These are phyloP conservation scores for Macroteleia sp. DNA, from an alignment of 2,888 invertebrate genomes.

Conservation along the genomic window DNA sequence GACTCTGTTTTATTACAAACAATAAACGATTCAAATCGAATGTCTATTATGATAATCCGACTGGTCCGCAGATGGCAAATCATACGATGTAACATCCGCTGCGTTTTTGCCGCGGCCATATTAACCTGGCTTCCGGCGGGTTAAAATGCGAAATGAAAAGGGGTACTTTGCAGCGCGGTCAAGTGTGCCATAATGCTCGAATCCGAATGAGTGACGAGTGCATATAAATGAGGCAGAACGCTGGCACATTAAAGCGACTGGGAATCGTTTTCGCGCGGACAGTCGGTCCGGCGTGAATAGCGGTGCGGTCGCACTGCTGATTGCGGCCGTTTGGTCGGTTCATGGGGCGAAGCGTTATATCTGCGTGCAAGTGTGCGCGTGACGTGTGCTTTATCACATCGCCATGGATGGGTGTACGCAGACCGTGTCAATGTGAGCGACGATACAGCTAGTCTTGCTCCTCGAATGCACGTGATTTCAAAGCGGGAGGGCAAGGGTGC, in stretches of 20 bases:
- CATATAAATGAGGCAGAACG: slow-evolving; percentile 47
- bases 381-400: slow-evolving; percentile 55
- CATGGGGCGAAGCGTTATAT: slow-evolving; percentile 16
- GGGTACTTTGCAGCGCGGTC: slow-evolving; percentile 29
- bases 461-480: slow-evolving; percentile 34
- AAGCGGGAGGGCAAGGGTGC: background rate
- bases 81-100: slow-evolving; percentile 13
- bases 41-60: slow-evolving; percentile 39
- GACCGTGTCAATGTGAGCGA: slow-evolving; percentile 27
- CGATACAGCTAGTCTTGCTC: slow-evolving; percentile 25
- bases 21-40: slow-evolving; percentile 41
- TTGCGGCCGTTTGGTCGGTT: slow-evolving; percentile 32
- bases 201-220: slow-evolving; percentile 41
- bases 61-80: too few species aligned
- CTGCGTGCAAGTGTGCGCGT: slow-evolving; percentile 36
- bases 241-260: slow-evolving; percentile 32
- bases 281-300: slow-evolving; percentile 23
- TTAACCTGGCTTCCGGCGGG: background rate
- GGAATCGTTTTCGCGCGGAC: slow-evolving; percentile 23
- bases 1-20: slow-evolving; percentile 19
- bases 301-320: slow-evolving; percentile 7
- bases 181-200: slow-evolving; percentile 39
- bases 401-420: slow-evolving; percentile 25
- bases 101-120: slow-evolving; percentile 27
- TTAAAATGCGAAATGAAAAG: slow-evolving; percentile 36